Base-by-base conservation (phyloP, 2,888 invertebrate genomes). In the Archaeoteleia sp. region DNA sequence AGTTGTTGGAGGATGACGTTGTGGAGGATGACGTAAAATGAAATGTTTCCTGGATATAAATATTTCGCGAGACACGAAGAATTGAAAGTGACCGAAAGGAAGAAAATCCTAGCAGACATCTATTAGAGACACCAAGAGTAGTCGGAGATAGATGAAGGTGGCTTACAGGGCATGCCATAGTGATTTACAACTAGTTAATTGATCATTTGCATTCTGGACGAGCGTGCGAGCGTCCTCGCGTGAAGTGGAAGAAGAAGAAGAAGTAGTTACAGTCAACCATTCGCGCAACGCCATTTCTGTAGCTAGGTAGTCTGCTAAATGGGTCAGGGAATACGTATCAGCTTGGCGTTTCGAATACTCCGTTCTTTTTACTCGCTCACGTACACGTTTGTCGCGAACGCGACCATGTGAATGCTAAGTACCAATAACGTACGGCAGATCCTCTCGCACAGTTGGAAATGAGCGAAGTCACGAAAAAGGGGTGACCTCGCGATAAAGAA, bases 111-210 rank as follows among this genome's bases (percentile, higher is more conserved):
- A n/a, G n/a, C n/a, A n/a, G n/a, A n/a, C n/a, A n/a, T n/a, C n/a
- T n/a, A n/a, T n/a, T n/a, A n/a, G n/a, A n/a, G 29, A 25, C 42
- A 7, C 13, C 25, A 13, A 8, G 9, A 1, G 3, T 30, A 23
- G 40, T 2, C 53, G n/a, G 34, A 48, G 10, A 48, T n/a, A 17
- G 25, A n/a, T n/a, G n/a, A n/a, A n/a, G n/a, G n/a, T n/a, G n/a
- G n/a, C 66, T 62, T 68, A 32, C 60, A 74, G 55, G 60, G 34
- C 70, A 68, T 60, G 75, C 73, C 73, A 72, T 69, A 67, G 75
- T 81, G 80, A 83, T 83, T 82, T 81, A 79, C 76, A 77, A 73
- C 76, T 72, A 70, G 76, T 81, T 83, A 82, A 83, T 83, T 82
- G 83, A 82, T 82, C 81, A 80, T 82, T 83, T 81, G 80, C 80